Conservation (phyloP, 2,888 invertebrate species). For the Petrolisthes manimaculis region DNA sequence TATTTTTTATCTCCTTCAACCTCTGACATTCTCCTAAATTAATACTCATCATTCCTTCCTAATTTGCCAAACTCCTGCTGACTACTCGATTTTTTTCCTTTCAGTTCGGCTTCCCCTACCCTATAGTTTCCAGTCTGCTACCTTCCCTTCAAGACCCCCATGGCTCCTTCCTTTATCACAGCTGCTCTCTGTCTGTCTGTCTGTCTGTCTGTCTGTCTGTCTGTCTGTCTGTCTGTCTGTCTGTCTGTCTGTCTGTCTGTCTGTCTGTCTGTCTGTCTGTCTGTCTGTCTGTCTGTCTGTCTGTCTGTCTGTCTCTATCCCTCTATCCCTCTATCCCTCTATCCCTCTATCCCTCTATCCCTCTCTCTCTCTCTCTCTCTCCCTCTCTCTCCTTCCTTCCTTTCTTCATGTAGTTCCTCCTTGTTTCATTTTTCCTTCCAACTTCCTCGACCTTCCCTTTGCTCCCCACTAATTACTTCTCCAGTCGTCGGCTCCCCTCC, state of each 20-base stretch:
- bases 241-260: constrained; percentile 18
- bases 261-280: not conserved
- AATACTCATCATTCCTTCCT: not conserved
- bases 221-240: not conserved
- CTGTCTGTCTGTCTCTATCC: constrained; percentile 10
- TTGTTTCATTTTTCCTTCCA: not conserved
- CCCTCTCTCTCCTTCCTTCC: not conserved
- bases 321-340: not conserved
- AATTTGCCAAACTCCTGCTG: no score
- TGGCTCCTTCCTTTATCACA: not conserved
- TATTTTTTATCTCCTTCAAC: not conserved
- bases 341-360: not conserved
- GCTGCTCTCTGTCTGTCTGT: not conserved
- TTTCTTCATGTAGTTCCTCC: not conserved
- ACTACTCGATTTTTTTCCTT: not conserved
- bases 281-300: constrained; percentile 1
- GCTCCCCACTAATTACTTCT: no score
- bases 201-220: constrained; percentile 12
- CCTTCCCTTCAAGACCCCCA: not conserved
- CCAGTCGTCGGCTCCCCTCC: no score
- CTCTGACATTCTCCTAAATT: not conserved
- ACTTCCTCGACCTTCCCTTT: no score
- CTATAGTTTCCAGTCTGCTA: not conserved
- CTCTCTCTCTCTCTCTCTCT: constrained; percentile 10
- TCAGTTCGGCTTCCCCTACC: not conserved